phyloP scores from a whole-genome alignment of 2,888 invertebrate species.

The Parasteatoda lunata region DNA sequence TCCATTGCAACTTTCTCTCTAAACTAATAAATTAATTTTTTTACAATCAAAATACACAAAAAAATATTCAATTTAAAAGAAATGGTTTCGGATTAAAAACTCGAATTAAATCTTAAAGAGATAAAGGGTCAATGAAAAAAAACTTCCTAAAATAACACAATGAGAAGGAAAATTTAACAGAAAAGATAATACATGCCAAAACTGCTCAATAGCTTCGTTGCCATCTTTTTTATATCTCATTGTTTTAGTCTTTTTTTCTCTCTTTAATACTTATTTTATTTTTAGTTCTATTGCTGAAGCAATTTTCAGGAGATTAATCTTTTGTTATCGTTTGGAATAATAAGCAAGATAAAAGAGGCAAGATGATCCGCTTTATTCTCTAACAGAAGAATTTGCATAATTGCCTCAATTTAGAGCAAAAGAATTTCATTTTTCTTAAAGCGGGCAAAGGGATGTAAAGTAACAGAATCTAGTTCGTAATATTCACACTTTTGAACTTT shows the following conservation, averaged over 20 bases:
- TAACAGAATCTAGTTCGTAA: slow-evolving; percentile 30
- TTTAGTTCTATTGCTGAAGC: slow-evolving; percentile 20
- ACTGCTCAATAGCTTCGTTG: background rate
- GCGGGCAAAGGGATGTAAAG: slow-evolving; percentile 20
- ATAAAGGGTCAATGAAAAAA: background rate
- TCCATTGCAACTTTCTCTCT: background rate
- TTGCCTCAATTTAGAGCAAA: slow-evolving; percentile 43
- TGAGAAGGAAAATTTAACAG: slow-evolving; percentile 9
- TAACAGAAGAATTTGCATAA: slow-evolving; percentile 51
- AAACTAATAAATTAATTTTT: background rate
- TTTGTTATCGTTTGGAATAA: slow-evolving; percentile 61
- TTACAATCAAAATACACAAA: background rate
- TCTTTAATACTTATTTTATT: background rate
- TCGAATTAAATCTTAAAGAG: slow-evolving; percentile 36
- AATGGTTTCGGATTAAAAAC: slow-evolving; percentile 28
- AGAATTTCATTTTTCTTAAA: slow-evolving; percentile 44
- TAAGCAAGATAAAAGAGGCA: slow-evolving; percentile 56
- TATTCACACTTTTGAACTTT: slow-evolving; percentile 50
- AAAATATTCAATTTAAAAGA: background rate
- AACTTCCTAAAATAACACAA: slow-evolving; percentile 8
- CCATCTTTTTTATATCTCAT: background rate
- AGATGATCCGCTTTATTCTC: slow-evolving; percentile 46
- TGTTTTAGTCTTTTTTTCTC: background rate
- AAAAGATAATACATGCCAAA: background rate
- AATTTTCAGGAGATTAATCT: slow-evolving; percentile 61